phyloP scores from a whole-genome alignment of 2,113 vertebrate species.

The Thamnophis sirtalis region DNA sequence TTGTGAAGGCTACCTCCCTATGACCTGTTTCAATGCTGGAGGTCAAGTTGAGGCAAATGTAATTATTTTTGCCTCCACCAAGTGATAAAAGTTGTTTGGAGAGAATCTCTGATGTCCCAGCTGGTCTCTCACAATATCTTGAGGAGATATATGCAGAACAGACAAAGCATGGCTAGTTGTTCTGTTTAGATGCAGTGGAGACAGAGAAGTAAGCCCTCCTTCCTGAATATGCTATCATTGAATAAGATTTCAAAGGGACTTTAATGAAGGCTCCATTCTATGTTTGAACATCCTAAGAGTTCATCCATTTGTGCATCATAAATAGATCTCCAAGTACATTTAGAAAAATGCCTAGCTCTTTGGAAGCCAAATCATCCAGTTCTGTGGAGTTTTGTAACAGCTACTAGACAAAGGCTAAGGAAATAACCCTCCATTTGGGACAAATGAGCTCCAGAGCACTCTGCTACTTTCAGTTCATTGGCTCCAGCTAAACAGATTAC shows the following conservation, averaged over 20 bases:
- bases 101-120: background rate
- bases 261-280: background rate
- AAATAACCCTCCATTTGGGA: background rate
- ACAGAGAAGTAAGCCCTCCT: background rate
- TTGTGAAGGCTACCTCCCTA: background rate
- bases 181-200: background rate
- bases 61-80: background rate
- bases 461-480: background rate
- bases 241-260: background rate
- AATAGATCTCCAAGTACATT: background rate
- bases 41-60: background rate
- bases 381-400: background rate
- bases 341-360: background rate
- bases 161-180: background rate
- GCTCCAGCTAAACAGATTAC: background rate
- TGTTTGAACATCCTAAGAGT: background rate
- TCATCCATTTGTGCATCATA: background rate
- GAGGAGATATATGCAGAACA: background rate
- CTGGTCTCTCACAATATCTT: background rate
- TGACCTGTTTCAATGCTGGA: background rate
- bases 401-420: background rate
- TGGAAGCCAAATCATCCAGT: background rate
- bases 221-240: background rate
- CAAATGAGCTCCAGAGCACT: background rate
- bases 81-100: background rate